Base-by-base conservation (phyloP, 2,888 invertebrate genomes). In the Slavum lentiscoides region DNA sequence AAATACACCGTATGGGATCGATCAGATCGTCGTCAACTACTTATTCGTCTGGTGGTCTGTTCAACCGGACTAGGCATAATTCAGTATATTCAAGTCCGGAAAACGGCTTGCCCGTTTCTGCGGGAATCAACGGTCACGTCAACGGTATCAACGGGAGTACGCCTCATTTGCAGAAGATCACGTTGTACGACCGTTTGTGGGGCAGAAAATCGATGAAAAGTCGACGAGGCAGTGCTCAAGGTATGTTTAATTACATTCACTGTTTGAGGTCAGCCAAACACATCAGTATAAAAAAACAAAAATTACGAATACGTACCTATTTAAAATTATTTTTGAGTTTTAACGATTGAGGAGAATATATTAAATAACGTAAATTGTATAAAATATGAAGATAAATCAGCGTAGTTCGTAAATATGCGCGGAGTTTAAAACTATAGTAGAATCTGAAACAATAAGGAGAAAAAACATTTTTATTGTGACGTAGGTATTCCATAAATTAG, bases 1-100 rank as follows among this genome's bases (percentile, higher is more conserved):
- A 94, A 86, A 92, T 95, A 84, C 94, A 93, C 17, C 88, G 94
- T 84, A 93, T 95, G 91, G 94, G 94, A 2, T 94, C 94, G 0
- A 91, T 93, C 58, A 89, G 95, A 43, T 94, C 94, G 59, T 93
- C 94, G 1, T 94, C 94, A 0, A 94, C 94, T 0, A 93, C 94
- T 0, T 94, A 94, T 85, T 94, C 94, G 9, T 94, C 94, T 1
- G 91, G 92, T 13, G 91, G 91, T 17, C 89, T 94, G 72, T 94
- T 94, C 85, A 90, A 91, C 17, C 88, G 94, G 77, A 92, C 92
- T 84, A 90, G 94, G 0, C 91, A 93, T 84, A 94, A 94, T 86
- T 94, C 94, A 11, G 92, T 92, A 1, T 90, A 90, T 84, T 90
- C 91, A 19, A 90, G 83, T 19, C 84, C 85, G 5, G 84, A 84